Base-by-base conservation (phyloP, 2,888 invertebrate genomes). In the Euplagia quadripunctaria region DNA sequence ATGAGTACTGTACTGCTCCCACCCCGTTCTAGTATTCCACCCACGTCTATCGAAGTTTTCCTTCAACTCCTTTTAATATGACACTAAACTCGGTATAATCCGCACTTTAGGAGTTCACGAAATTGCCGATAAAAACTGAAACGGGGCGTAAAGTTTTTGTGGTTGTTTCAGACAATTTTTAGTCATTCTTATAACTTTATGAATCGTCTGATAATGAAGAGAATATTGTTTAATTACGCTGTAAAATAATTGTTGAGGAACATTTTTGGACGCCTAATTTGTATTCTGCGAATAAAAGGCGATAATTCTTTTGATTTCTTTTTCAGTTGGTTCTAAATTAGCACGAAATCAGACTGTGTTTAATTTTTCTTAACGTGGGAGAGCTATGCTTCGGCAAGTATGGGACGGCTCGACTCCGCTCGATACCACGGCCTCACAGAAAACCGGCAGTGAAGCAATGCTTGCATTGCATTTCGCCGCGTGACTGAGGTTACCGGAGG, bases 21-120 rank as follows among this genome's bases (percentile, higher is more conserved):
- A 64, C 69, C 51, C 73, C 65, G 69, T 64, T 79, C 63, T 77
- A 77, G 68, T 74, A 83, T 84, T 83, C 84, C 49, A 67, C 70
- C 65, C 77, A 52, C 76, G 79, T 77, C 72, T 70, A 70, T 58
- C 63, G 68, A 81, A 84, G 81, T 79, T 83, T 82, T 81, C 77
- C 84, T 82, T 82, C 81, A 83, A 84, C 83, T 86, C 84, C 81
- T 86, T 88, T 87, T 88, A 87, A 84, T 85, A 85, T 84, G 80
- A 79, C 81, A 81, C 81, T 85, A 82, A 86, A 86, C 81, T 86
- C 83, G 84, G 86, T 80, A 76, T 82, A 81, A 80, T 87, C 87
- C 87, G 81, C 73, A 83, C 78, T 82, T 78, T 73, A 72, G 74
- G 82, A 81, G 76, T 82, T 73, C 75, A 74, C 51, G 74, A 84